phyloP scores from a whole-genome alignment of 2,113 vertebrate species.

The Lucifuga dentata region DNA sequence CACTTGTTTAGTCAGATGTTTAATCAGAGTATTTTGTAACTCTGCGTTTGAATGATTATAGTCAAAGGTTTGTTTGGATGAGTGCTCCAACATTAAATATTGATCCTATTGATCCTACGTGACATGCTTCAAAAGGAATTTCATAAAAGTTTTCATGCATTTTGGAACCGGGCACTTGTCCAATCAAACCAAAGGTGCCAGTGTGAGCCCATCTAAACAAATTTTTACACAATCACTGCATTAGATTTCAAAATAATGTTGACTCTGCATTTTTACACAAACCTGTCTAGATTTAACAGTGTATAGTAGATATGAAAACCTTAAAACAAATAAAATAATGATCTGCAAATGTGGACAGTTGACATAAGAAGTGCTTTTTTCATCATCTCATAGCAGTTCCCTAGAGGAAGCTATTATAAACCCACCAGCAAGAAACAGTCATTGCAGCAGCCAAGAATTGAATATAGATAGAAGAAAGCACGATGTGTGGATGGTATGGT shows the following conservation, averaged over 20 bases:
- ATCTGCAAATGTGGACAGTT: slow-evolving; percentile 2
- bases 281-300: slow-evolving; percentile 4
- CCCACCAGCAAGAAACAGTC: too few species aligned
- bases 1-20: slow-evolving; percentile 15
- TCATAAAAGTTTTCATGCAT: neutral
- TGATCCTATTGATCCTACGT: neutral
- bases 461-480: too few species aligned
- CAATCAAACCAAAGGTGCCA: neutral
- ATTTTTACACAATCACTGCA: slow-evolving; percentile 33
- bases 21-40: slow-evolving; percentile 45
- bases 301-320: slow-evolving; percentile 2
- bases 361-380: too few species aligned
- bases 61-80: neutral
- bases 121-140: too few species aligned
- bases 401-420: too few species aligned
- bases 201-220: neutral
- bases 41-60: neutral
- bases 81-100: slow-evolving; percentile 35
- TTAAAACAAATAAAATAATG: slow-evolving; percentile 10
- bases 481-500: too few species aligned
- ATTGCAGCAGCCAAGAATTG: too few species aligned
- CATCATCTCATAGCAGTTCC: too few species aligned
- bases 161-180: slow-evolving; percentile 43
- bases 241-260: slow-evolving; percentile 42
- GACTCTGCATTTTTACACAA: slow-evolving; percentile 37